Conservation (phyloP, 1,140 invertebrate genomes). For the Drosophila lowei region DNA sequence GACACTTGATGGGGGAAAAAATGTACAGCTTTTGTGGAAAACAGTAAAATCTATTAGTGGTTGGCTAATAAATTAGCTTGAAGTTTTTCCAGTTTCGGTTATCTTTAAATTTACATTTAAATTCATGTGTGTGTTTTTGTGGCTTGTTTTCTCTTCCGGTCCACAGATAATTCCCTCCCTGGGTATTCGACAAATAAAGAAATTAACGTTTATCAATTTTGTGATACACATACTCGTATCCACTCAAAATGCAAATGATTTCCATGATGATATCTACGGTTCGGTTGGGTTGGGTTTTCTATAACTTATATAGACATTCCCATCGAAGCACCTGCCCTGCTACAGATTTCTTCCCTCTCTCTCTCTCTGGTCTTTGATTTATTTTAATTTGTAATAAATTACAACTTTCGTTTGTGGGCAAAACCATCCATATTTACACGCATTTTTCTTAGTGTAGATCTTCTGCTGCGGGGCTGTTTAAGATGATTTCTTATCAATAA, state of each 20-base stretch:
- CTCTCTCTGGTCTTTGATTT: constrained; percentile 57
- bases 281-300: constrained; percentile 10
- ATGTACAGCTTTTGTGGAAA: background rate
- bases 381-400: constrained; percentile 79
- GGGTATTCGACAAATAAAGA: constrained; percentile 50
- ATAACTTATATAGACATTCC: constrained; percentile 46
- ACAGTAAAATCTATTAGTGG: constrained; percentile 28
- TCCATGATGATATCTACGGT: constrained; percentile 28
- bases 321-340: constrained; percentile 39
- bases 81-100: constrained; percentile 11
- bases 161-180: constrained; percentile 66
- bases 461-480: no score
- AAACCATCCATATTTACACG: constrained; percentile 25
- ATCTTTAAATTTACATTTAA: constrained; percentile 37
- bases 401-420: constrained; percentile 63
- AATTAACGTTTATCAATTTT: constrained; percentile 74
- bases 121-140: constrained; percentile 13
- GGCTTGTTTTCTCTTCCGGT: constrained; percentile 57
- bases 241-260: constrained; percentile 67
- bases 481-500: no score
- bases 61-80: constrained; percentile 14
- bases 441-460: background rate
- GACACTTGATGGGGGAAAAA: constrained; percentile 6
- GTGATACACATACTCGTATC: constrained; percentile 21
- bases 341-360: background rate